Conservation (phyloP, 2,113 vertebrate species). For the Bombycilla garrulus region DNA sequence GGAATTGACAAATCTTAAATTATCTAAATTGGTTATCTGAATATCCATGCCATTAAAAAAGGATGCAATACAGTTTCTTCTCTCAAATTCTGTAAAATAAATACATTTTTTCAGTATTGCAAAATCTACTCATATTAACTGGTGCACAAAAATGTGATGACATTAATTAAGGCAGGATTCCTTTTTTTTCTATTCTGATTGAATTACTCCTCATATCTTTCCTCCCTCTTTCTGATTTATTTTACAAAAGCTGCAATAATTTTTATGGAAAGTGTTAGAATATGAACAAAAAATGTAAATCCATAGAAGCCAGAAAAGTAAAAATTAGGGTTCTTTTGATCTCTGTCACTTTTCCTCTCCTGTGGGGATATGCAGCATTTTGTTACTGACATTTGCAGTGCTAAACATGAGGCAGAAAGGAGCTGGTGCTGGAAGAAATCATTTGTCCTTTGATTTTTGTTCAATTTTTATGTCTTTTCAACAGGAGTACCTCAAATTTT, state of each 20-base stretch:
- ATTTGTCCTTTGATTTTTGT: background rate
- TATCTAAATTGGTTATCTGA: background rate
- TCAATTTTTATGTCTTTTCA: background rate
- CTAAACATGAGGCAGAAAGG: background rate
- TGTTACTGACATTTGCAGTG: background rate
- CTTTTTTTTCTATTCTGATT: background rate
- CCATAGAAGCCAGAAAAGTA: background rate
- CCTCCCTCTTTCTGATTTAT: background rate
- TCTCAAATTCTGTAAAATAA: background rate
- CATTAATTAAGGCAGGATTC: background rate
- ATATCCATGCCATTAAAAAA: background rate
- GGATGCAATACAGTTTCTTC: background rate
- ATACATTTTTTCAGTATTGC: background rate
- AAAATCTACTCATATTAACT: background rate
- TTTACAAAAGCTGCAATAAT: background rate
- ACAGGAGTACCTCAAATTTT: background rate
- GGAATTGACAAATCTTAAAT: constrained; percentile 7
- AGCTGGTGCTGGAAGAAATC: background rate
- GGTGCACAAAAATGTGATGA: background rate
- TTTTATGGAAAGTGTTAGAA: background rate
- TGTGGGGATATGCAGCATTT: background rate
- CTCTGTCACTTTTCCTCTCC: background rate
- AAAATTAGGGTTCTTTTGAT: background rate
- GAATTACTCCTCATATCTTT: background rate
- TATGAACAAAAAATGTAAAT: background rate